phyloP scores from a whole-genome alignment of 2,797 vertebrate genomes.

The Hydrolagus colliei region DNA sequence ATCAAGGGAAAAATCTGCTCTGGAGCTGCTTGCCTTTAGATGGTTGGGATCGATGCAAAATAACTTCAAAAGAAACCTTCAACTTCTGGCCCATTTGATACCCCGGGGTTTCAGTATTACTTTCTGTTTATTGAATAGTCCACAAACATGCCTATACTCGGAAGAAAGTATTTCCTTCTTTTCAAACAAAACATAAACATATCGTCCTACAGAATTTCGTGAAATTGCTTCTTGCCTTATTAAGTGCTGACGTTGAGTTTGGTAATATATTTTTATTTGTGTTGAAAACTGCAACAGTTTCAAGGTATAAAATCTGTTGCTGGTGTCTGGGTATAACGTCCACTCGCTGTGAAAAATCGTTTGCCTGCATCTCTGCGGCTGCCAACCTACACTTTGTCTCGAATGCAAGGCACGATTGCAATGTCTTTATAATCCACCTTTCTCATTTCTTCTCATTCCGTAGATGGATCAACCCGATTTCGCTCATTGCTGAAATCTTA shows the following conservation, averaged over 20 bases:
- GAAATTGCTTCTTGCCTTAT: too few species aligned
- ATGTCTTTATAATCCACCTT: background rate
- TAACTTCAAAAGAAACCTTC: constrained; percentile 49
- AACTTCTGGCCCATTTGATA: background rate
- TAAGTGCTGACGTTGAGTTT: too few species aligned
- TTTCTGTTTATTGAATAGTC: background rate
- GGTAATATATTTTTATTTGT: too few species aligned
- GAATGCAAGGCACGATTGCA: background rate
- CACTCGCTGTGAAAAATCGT: background rate
- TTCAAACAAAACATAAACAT: too few species aligned
- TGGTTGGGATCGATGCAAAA: constrained; percentile 42
- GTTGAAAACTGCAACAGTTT: too few species aligned
- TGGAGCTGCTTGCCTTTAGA: constrained; percentile 33
- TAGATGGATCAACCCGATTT: background rate
- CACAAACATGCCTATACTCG: too few species aligned
- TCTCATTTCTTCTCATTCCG: background rate
- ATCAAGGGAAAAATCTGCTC: constrained; percentile 48
- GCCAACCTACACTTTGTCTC: background rate
- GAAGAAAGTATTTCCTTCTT: too few species aligned
- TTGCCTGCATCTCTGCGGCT: background rate
- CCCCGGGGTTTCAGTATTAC: background rate
- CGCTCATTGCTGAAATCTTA: too few species aligned
- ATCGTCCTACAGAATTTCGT: too few species aligned
- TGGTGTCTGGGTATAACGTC: background rate
- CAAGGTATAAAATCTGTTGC: constrained; percentile 8